phyloP scores from a whole-genome alignment of 1,140 invertebrate species.

The Nylanderia fulva region DNA sequence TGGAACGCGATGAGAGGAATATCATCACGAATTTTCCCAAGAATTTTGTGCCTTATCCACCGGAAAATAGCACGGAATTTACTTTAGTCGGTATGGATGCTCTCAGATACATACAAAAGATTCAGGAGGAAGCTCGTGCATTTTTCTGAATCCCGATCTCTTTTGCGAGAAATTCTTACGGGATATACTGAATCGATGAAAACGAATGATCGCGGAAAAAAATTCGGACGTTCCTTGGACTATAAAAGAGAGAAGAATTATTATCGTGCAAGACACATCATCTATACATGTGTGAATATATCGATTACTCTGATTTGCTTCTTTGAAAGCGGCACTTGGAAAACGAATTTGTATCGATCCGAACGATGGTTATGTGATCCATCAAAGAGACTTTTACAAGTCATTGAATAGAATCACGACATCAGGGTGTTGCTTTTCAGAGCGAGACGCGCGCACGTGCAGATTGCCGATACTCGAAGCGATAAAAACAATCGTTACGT shows the following conservation, averaged over 20 bases:
- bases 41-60: slow-evolving; percentile 45
- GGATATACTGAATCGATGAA: slow-evolving; percentile 4
- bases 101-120: slow-evolving; percentile 57
- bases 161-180: background rate
- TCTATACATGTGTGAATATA: background rate
- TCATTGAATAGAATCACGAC: slow-evolving; percentile 8
- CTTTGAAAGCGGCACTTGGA: background rate
- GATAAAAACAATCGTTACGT: slow-evolving; percentile 58
- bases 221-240: background rate
- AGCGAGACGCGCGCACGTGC: background rate
- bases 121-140: slow-evolving; percentile 40
- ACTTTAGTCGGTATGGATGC: slow-evolving; percentile 59
- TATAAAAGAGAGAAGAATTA: slow-evolving; percentile 22
- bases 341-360: slow-evolving; percentile 44
- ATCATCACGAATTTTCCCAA: slow-evolving; percentile 67
- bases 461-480: slow-evolving; percentile 5
- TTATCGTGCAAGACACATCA: background rate
- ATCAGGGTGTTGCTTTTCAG: background rate
- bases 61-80: slow-evolving; percentile 49
- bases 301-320: slow-evolving; percentile 10
- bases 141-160: background rate
- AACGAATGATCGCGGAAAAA: background rate
- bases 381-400: slow-evolving; percentile 42
- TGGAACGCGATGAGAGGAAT: slow-evolving; percentile 69
- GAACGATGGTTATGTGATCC: slow-evolving; percentile 23